phyloP scores from a whole-genome alignment of 2,113 vertebrate species.

The Trogon surrucura region DNA sequence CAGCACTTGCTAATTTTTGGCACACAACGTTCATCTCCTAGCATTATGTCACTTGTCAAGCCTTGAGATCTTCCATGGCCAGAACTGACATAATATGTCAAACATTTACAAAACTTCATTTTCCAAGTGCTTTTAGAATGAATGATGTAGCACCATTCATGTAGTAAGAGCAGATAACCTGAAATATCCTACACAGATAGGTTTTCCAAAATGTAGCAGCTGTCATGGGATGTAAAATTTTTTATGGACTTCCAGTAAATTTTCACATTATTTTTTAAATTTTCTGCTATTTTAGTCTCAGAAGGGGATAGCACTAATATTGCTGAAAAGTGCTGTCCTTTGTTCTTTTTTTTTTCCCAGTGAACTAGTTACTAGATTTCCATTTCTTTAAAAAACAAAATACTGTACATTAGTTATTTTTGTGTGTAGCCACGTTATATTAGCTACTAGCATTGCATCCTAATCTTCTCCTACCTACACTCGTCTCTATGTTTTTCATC shows the following conservation, averaged over 20 bases:
- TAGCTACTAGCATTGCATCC: background rate
- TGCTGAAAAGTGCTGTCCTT: background rate
- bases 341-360: background rate
- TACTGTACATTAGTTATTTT: background rate
- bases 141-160: background rate
- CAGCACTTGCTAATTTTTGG: conserved; percentile 42
- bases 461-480: background rate
- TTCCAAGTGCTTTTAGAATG: conserved; percentile 19
- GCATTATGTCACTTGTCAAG: conserved; percentile 39
- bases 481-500: background rate
- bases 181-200: background rate
- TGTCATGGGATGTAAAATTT: background rate
- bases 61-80: conserved; percentile 10
- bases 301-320: background rate
- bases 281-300: background rate
- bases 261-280: background rate
- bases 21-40: background rate
- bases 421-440: background rate
- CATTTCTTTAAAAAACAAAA: background rate
- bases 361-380: background rate
- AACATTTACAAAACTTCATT: conserved; percentile 36
- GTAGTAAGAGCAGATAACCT: background rate
- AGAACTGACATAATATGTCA: conserved; percentile 39
- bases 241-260: background rate
- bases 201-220: background rate